Conservation (phyloP, 1,140 invertebrate species). For the Tetraneura akinire region DNA sequence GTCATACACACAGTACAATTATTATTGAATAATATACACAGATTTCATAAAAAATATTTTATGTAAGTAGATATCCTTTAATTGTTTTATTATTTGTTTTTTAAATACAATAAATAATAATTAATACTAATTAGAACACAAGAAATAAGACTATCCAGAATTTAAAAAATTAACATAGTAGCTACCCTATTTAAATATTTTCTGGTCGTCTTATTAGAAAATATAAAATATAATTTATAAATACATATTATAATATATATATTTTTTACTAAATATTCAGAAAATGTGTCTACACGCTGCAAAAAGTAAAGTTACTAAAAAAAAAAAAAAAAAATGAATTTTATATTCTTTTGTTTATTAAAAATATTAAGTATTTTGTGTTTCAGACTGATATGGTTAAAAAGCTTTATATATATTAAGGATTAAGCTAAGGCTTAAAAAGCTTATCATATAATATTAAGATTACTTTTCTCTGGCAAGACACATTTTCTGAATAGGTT, state of each 20-base stretch:
- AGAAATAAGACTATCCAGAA: slow-evolving; percentile 1
- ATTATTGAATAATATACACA: not conserved
- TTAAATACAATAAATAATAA: slow-evolving; percentile 1
- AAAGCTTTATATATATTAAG: slow-evolving; percentile 50
- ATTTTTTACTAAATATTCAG: slow-evolving; percentile 36
- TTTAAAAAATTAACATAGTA: not conserved
- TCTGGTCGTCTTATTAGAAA: slow-evolving; percentile 4
- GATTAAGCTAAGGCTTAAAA: slow-evolving; percentile 46
- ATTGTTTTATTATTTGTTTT: not conserved
- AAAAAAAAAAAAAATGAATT: not conserved
- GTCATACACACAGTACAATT: slow-evolving; percentile 49
- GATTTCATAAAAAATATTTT: slow-evolving; percentile 17
- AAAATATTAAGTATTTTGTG: slow-evolving; percentile 3
- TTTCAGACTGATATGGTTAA: slow-evolving; percentile 50
- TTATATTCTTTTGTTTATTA: too few species aligned
- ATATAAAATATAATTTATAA: not conserved
- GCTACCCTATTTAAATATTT: not conserved
- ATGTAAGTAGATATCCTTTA: not conserved
- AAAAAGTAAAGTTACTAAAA: slow-evolving; percentile 29
- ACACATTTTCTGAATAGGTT: slow-evolving; percentile 79
- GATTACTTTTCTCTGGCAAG: slow-evolving; percentile 74
- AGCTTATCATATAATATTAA: slow-evolving; percentile 39
- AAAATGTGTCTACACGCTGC: slow-evolving; percentile 47
- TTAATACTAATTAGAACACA: not conserved
- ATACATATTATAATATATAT: not conserved